A percentile compares a stretch with the other conserved stretches of the same genome.
Evolutionary conservation across 2,113 vertebrate species (phyloP).

Genomic region (Mola mola): DNA sequence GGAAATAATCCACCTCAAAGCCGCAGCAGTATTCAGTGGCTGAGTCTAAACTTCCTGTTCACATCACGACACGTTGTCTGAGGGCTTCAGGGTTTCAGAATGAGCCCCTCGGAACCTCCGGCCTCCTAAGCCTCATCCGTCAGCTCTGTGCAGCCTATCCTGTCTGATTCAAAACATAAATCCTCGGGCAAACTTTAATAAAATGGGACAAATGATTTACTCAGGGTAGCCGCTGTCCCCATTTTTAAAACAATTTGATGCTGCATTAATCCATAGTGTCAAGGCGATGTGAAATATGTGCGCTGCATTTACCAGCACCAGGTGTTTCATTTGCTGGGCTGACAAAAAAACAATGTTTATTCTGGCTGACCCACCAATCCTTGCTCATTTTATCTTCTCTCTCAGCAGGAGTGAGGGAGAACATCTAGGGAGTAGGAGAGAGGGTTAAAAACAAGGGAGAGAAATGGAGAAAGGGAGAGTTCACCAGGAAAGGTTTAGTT

Average conservation of each 20-base stretch:
- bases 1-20: slow-evolving; percentile 35
- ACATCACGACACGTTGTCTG: slow-evolving; percentile 58
- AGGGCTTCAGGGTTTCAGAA: slow-evolving; percentile 36
- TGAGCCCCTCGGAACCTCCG: slow-evolving; percentile 31
- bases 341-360: slow-evolving; percentile 76
- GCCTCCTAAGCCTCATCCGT: slow-evolving; percentile 57
- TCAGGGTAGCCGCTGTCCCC: slow-evolving; percentile 60
- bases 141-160: slow-evolving; percentile 24
- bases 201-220: slow-evolving; percentile 73
- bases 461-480: slow-evolving; percentile 33
- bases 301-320: slow-evolving; percentile 73
- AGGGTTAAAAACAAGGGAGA: slow-evolving; percentile 21
- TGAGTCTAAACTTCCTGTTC: slow-evolving; percentile 61
- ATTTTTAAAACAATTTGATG: slow-evolving; percentile 77
- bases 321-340: slow-evolving; percentile 81
- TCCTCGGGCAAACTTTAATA: slow-evolving; percentile 72
- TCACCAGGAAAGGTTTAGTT: slow-evolving; percentile 20
- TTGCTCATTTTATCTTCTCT: slow-evolving; percentile 62
- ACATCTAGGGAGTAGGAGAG: slow-evolving; percentile 21
- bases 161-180: slow-evolving; percentile 66
- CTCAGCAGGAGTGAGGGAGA: slow-evolving; percentile 22
- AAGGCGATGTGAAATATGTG: slow-evolving; percentile 68
- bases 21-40: slow-evolving; percentile 40
- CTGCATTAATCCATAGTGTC: slow-evolving; percentile 74
- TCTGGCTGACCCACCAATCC: slow-evolving; percentile 70